A percentile compares a stretch with the other conserved stretches of the same genome.
Evolutionary conservation across 2,113 vertebrate species (phyloP).

Genomic region (Egretta garzetta): DNA sequence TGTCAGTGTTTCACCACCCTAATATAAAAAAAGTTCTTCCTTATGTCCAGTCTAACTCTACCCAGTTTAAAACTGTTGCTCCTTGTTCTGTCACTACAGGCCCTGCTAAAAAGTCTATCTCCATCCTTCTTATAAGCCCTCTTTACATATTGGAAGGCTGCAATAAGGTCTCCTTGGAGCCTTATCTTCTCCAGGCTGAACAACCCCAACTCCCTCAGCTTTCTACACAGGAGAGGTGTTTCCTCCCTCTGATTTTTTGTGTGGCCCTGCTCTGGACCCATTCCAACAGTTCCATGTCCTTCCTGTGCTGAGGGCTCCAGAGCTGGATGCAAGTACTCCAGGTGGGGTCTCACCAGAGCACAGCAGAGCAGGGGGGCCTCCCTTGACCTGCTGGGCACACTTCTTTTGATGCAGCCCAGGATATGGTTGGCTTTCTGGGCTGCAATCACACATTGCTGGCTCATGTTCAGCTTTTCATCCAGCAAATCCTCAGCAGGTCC

Average conservation of each 20-base stretch:
- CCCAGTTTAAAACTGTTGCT: not conserved
- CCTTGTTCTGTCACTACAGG: not conserved
- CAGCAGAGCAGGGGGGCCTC: not conserved
- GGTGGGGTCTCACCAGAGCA: not conserved
- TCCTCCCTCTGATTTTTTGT: not conserved
- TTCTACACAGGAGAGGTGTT: not conserved
- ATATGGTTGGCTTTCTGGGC: not conserved
- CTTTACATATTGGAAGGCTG: not conserved
- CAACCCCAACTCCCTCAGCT: not conserved
- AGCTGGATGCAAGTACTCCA: not conserved
- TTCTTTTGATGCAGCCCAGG: not conserved
- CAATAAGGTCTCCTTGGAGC: not conserved
- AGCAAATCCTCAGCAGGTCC: too few species aligned
- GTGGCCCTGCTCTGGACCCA: not conserved
- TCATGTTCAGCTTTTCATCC: too few species aligned
- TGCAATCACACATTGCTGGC: too few species aligned
- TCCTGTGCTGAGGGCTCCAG: not conserved
- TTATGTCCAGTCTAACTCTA: not conserved
- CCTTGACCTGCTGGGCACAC: accelerated
- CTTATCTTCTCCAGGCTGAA: not conserved
- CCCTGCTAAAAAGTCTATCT: not conserved
- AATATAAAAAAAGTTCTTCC: not conserved
- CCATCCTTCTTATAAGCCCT: not conserved
- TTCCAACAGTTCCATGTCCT: not conserved
- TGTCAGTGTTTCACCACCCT: not conserved